Evolutionary conservation across 2,797 vertebrate species (phyloP), one percentile per base, ranked within the genome.

Genomic region (Lagorchestes hirsutus): DNA sequence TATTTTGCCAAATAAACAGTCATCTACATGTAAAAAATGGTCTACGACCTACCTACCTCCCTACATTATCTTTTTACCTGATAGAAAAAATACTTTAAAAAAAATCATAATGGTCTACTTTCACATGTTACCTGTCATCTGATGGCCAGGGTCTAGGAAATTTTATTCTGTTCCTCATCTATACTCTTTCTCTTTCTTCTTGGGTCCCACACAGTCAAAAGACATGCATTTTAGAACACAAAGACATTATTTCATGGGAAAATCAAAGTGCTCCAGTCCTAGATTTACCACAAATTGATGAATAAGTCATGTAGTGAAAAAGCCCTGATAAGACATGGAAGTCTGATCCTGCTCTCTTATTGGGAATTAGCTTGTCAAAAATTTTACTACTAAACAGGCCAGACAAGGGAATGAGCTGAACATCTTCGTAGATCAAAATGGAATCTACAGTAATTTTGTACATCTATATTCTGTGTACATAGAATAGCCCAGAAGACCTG

Each of bases 61-160:
- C 97, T 96, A 93, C 94, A 95, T 95, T 92, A 54, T 93, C 92
- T 8, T 56, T 92, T 96, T 91, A 95, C 56, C 90, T 96, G 95
- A 96, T 95, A 97, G 93, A 2, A 24, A 58, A 92, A 90, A 97
- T 97, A 93, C 4, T 55, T 93, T 95, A 95, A 52, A 52, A 52
- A 52, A 52, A 52, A 52, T 52, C 55, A 96, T 4, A 54, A 46
- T 0, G 0, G 52, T 2, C 0, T 34, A 1, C 46, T 97, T 90
- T 82, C 58, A 0, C 5, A 91, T 50, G 54, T 50, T 40, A 96
- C 57, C 18, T 52, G 1, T 58, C 5, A 94, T 59, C 97, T 46
- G 54, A 18, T 0, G 18, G 94, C 24, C 87, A 54, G 54, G 18
- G 67, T 8, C n/a, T 92, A 18, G 92, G n/a, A 96, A 95, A 96